A percentile compares a stretch with the other conserved stretches of the same genome.
These are phyloP conservation scores for Cavia aperea DNA, from an alignment of 2,113 vertebrate genomes.

Conservation along the genomic window DNA sequence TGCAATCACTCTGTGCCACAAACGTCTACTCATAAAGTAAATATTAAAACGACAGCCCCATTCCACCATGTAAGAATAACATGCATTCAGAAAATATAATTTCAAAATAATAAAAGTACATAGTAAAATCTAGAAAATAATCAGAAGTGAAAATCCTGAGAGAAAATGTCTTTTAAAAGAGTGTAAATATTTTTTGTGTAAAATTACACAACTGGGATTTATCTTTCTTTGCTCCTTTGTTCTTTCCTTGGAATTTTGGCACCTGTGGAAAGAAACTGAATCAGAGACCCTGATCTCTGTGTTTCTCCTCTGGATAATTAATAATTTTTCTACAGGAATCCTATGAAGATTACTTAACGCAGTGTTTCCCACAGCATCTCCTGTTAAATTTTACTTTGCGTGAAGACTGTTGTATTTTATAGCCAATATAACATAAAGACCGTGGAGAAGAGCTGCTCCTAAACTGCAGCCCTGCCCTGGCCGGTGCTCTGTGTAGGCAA, in stretches of 20 bases:
- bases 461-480: not conserved
- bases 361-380: not conserved
- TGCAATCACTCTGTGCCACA: not conserved
- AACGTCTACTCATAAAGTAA: not conserved
- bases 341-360: not conserved
- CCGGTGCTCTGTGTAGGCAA: not conserved
- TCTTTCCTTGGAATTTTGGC: not conserved
- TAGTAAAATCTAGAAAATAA: not conserved
- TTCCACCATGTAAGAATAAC: not conserved
- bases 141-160: not conserved
- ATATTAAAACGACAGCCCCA: not conserved
- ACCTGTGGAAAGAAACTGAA: not conserved
- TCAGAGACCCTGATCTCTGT: not conserved
- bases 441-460: not conserved
- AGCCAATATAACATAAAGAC: not conserved
- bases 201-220: not conserved
- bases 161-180: not conserved
- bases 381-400: not conserved
- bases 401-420: not conserved
- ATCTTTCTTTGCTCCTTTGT: not conserved
- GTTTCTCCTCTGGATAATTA: not conserved
- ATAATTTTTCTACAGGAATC: not conserved
- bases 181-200: not conserved
- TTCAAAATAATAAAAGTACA: not conserved
- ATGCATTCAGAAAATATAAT: not conserved